Evolutionary conservation across 2,888 invertebrate species (phyloP).

Genomic region (Macropis europaea): DNA sequence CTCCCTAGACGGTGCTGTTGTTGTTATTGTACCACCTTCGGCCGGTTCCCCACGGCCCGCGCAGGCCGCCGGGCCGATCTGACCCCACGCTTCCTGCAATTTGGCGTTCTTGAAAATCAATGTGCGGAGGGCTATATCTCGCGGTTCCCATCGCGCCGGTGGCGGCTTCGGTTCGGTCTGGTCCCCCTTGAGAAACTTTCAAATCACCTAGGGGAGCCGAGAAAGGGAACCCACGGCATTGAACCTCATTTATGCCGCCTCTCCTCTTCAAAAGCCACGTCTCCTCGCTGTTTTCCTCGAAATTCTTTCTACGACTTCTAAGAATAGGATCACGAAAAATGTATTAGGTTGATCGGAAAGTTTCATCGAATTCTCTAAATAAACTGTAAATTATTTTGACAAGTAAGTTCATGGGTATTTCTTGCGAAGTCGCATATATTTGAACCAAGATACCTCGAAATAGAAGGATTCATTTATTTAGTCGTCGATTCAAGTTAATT

Average conservation of each 20-base stretch:
- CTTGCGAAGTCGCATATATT: too few species aligned
- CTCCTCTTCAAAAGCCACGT: conserved; percentile 11
- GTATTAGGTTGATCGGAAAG: too few species aligned
- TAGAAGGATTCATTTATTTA: too few species aligned
- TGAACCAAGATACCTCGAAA: too few species aligned
- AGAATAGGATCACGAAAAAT: too few species aligned
- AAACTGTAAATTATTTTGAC: too few species aligned
- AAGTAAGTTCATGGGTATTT: too few species aligned
- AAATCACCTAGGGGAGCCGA: conserved; percentile 10
- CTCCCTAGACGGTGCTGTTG: conserved; percentile 11
- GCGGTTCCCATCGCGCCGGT: conserved; percentile 65
- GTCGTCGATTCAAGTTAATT: too few species aligned
- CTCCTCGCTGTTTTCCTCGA: neutral
- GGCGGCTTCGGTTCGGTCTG: conserved; percentile 39
- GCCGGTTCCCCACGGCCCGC: conserved; percentile 57
- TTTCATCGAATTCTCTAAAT: neutral
- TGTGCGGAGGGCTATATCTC: conserved; percentile 64
- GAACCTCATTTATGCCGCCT: conserved; percentile 31
- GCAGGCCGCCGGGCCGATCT: conserved; percentile 56
- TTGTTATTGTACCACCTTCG: conserved; percentile 28
- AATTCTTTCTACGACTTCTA: too few species aligned
- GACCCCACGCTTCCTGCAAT: conserved; percentile 75
- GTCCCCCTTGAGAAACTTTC: conserved; percentile 38
- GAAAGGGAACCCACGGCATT: conserved; percentile 42
- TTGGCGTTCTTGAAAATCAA: conserved; percentile 73